A percentile compares a stretch with the other conserved stretches of the same genome.
Conservation (phyloP, 2,797 vertebrate species). For the Margarornis squamiger region DNA sequence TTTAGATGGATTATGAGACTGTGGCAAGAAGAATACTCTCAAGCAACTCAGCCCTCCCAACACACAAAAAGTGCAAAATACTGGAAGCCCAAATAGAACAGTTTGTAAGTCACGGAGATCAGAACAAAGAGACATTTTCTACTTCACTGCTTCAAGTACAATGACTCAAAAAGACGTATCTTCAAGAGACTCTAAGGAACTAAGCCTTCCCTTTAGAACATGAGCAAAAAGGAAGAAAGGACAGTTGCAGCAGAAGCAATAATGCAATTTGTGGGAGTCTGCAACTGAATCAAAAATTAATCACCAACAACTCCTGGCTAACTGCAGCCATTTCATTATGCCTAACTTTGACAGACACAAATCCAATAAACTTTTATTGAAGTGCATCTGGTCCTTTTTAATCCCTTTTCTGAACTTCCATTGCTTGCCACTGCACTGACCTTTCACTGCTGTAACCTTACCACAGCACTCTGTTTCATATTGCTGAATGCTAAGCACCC, state of each 20-base stretch:
- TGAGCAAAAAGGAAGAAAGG: neutral
- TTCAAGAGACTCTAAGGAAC: neutral
- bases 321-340: neutral
- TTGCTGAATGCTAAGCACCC: neutral
- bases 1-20: neutral
- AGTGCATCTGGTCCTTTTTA: neutral
- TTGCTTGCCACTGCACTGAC: neutral
- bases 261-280: slow-evolving; percentile 7
- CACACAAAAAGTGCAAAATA: neutral
- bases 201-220: neutral
- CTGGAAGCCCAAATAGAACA: neutral
- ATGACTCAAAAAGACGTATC: neutral
- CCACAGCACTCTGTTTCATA: neutral
- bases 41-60: neutral
- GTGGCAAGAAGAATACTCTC: neutral
- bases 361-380: neutral
- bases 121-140: slow-evolving; percentile 5
- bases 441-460: neutral
- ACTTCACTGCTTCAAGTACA: neutral
- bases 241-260: neutral
- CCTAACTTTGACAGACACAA: neutral
- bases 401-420: neutral
- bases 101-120: neutral
- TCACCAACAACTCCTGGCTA: neutral
- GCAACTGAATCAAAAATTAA: slow-evolving; percentile 2